Conservation (phyloP, 2,113 vertebrate genomes). For the Blennius ocellaris region DNA sequence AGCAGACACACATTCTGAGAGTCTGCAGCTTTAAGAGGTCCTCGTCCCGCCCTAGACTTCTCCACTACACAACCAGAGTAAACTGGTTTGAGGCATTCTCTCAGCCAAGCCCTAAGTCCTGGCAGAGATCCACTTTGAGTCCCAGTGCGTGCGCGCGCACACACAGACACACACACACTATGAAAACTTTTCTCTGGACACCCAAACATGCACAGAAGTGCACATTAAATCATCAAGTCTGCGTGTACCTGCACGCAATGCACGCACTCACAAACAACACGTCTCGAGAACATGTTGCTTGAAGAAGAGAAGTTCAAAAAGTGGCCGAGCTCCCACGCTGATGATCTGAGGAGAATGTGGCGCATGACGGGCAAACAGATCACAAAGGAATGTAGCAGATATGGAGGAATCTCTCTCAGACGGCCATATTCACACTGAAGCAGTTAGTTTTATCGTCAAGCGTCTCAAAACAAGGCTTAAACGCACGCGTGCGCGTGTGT, state of each 20-base stretch:
- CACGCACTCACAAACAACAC: conserved; percentile 9
- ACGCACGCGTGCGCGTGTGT: neutral
- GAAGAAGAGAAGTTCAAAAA: conserved; percentile 47
- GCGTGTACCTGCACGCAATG: conserved; percentile 13
- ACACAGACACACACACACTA: conserved; percentile 10
- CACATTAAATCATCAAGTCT: conserved; percentile 11
- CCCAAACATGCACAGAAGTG: conserved; percentile 40
- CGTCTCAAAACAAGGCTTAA: neutral
- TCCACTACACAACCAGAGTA: conserved; percentile 84
- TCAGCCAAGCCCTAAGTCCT: conserved; percentile 84
- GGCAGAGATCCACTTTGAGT: conserved; percentile 72
- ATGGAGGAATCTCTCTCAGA: conserved; percentile 56
- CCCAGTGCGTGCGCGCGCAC: conserved; percentile 11
- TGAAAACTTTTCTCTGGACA: conserved; percentile 47
- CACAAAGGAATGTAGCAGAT: conserved; percentile 67
- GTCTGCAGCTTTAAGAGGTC: conserved; percentile 80
- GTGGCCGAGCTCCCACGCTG: conserved; percentile 64
- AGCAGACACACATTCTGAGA: conserved; percentile 31
- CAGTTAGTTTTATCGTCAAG: conserved; percentile 10
- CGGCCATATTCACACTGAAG: conserved; percentile 6
- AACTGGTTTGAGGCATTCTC: conserved; percentile 85
- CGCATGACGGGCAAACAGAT: conserved; percentile 55
- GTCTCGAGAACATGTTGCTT: conserved; percentile 14
- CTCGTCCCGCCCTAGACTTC: conserved; percentile 77
- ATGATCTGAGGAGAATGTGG: conserved; percentile 53